Base-by-base conservation (phyloP, 2,888 invertebrate genomes). In the Branchellion lobata region DNA sequence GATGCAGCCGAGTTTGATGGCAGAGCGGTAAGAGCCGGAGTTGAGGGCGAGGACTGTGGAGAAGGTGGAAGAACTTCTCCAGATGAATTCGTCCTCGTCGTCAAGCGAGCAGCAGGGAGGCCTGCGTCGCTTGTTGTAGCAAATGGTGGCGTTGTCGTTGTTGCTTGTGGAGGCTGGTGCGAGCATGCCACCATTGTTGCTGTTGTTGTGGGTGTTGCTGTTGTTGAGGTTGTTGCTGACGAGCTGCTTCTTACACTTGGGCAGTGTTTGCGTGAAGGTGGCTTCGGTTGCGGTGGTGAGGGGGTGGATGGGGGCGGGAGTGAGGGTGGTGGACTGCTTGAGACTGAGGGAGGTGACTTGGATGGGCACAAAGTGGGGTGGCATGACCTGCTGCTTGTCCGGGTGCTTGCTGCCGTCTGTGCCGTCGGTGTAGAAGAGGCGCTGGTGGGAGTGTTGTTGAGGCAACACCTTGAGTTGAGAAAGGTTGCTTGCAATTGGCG, bases 31-130 rank as follows among this genome's bases (percentile, higher is more conserved):
- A 8, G 77, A 77, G 33, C 77, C 77, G 3, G 77, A 77, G 36
- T 77, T 77, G 65, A 77, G 77, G 24, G 77, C 77, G 2, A 77
- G 77, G 33, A 77, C 77, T 0, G 77, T 77, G 53, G 77, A 77
- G 21, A 77, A 77, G 18, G 77, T 77, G 53, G 77, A 77, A 0
- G 77, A 77, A 65, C 77, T 77, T 29, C 77, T 77, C 77, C 77
- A 77, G 1, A 77, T 77, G 65, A 77, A 77, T 27, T 77, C 77
- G 27, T 77, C 77, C 24, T 77, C 77, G 27, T 77, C 77, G 24
- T 77, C 77, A n/a, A 77, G 53, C 3, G 77, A 77, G 65, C 77
- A 77, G 65, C 77, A 77, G 11, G 77, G 77, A 1, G 77, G 77
- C 18, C 77, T 53, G 18, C 53, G 51, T n/a, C 53, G 27, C 24